Conservation (phyloP, 1,140 invertebrate genomes). For the Aphaenogaster floridana region DNA sequence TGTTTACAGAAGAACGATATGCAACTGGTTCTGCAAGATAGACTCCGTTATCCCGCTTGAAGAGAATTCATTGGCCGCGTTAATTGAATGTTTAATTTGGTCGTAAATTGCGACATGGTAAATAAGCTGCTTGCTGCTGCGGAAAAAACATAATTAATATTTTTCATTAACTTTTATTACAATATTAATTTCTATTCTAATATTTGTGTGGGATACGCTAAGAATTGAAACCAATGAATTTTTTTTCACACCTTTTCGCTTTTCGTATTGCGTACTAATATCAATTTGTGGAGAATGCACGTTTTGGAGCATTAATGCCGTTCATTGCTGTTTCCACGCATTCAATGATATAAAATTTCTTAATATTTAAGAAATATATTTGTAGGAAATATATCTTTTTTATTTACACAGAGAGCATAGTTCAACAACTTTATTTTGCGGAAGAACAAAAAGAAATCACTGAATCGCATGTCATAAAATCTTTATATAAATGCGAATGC, state of each 20-base stretch:
- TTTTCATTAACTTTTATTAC: background rate
- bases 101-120: background rate
- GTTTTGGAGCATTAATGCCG: background rate
- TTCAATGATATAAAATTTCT: background rate
- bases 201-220: background rate
- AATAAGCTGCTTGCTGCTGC: background rate
- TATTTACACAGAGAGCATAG: background rate
- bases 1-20: conserved; percentile 31
- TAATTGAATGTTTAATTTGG: background rate
- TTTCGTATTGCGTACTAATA: conserved; percentile 25
- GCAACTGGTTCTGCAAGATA: conserved; percentile 73
- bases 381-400: no score
- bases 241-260: background rate
- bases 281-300: background rate
- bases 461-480: background rate
- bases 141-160: background rate
- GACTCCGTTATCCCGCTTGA: conserved; percentile 18
- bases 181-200: background rate
- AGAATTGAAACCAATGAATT: conserved; percentile 26
- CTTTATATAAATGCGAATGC: background rate
- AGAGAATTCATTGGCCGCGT: conserved; percentile 21
- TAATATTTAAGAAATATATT: background rate
- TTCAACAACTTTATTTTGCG: background rate
- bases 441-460: background rate
- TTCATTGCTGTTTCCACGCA: background rate